Percentiles rank a stretch among this genome's conserved stretches.
These are phyloP conservation scores for Drosophila burlai DNA, from an alignment of 1,140 invertebrate species.

Conservation along the genomic window DNA sequence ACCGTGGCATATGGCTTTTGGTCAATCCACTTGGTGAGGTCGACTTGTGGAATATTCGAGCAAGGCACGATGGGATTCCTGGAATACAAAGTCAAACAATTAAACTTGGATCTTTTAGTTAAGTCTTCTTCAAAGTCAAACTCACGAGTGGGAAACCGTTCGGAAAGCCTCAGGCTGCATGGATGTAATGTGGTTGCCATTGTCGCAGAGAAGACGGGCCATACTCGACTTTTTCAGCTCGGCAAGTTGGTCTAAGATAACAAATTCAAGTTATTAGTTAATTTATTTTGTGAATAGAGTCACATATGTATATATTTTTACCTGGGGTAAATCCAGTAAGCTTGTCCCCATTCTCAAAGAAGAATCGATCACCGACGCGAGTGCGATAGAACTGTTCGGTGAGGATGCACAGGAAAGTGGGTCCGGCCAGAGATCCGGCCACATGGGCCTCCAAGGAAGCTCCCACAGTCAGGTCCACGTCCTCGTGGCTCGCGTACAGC, in stretches of 20 bases:
- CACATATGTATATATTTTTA: slow-evolving; percentile 70
- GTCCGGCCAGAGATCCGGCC: slow-evolving; percentile 92
- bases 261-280: not conserved
- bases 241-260: slow-evolving; percentile 90
- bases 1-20: slow-evolving; percentile 61
- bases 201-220: slow-evolving; percentile 94
- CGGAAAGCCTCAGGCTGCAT: slow-evolving; percentile 91
- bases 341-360: slow-evolving; percentile 91
- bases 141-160: slow-evolving; percentile 87
- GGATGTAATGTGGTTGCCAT: slow-evolving; percentile 90
- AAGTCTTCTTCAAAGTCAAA: slow-evolving; percentile 1
- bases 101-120: no score
- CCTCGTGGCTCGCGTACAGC: slow-evolving; percentile 90
- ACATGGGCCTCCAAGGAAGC: slow-evolving; percentile 92
- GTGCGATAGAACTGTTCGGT: slow-evolving; percentile 95
- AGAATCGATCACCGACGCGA: slow-evolving; percentile 93
- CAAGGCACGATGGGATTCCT: slow-evolving; percentile 90
- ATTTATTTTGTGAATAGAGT: no score
- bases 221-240: slow-evolving; percentile 94
- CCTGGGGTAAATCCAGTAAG: slow-evolving; percentile 90
- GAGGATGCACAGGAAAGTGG: slow-evolving; percentile 96
- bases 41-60: slow-evolving; percentile 88
- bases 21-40: slow-evolving; percentile 88
- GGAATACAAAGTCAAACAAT: slow-evolving; percentile 64
- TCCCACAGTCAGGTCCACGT: slow-evolving; percentile 95